phyloP scores from a whole-genome alignment of 2,797 vertebrate genomes.

The Propithecus perrieri region DNA sequence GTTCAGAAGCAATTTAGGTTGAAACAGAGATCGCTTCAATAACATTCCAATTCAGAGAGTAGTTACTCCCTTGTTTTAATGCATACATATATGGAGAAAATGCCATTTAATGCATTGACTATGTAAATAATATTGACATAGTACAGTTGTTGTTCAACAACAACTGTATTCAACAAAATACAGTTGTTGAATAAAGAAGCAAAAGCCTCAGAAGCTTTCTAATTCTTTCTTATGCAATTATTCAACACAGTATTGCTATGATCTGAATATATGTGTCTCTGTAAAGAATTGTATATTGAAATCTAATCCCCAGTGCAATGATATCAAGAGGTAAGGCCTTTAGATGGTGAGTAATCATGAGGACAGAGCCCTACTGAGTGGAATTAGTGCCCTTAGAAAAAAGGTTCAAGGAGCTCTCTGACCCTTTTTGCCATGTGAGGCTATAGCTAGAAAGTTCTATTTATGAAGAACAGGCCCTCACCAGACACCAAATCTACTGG shows the following conservation, averaged over 20 bases:
- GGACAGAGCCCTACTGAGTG: neutral
- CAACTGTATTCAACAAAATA: too few species aligned
- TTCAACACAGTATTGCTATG: neutral
- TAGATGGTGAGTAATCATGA: neutral
- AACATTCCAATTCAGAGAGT: neutral
- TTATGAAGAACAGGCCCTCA: too few species aligned
- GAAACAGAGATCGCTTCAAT: neutral
- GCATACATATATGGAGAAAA: neutral
- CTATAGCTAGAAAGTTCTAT: neutral
- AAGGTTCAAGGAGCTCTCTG: neutral
- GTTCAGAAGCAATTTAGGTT: neutral
- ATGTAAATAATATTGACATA: neutral
- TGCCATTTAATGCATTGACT: neutral
- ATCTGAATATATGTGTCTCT: neutral
- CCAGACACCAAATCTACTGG: rapidly evolving
- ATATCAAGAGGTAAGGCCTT: neutral
- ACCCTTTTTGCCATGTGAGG: rapidly evolving
- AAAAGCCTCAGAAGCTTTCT: neutral
- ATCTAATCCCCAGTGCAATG: too few species aligned
- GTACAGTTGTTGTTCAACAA: too few species aligned
- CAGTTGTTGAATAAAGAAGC: neutral
- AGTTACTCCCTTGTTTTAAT: neutral
- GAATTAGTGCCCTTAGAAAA: neutral
- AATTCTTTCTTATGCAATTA: neutral
- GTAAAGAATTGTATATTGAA: neutral